Evolutionary conservation across 2,888 invertebrate genomes (phyloP), one percentile per base, ranked within the genome.

Genomic region (Lissonota sp.): DNA sequence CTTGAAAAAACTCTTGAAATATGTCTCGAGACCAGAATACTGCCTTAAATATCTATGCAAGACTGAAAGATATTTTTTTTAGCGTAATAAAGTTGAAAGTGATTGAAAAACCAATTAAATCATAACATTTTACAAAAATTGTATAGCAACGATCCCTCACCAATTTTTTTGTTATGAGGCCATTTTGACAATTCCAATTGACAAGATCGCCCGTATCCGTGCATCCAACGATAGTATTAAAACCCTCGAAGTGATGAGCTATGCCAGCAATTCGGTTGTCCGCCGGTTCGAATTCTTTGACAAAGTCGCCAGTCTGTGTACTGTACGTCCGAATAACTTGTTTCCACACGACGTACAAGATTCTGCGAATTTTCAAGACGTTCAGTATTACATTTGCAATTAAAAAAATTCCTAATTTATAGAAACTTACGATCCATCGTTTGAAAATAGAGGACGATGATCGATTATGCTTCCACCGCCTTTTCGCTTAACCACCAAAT

Each of bases 381-480:
- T 57, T 66, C 64, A 63, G 57, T 79, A 66, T 66, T 55, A 63
- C 51, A 67, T 67, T 58, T 72, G 64, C 46, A 10, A 67, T 44
- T n/a, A 42, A 37, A 53, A 14, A 72, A 44, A 53, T 49, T 51
- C 46, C 37, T 10, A 12, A 70, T 42, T 58, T 51, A 62, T 69
- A 78, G 26, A 71, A 79, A 93, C 95, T 93, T 93, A 96, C 96
- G 94, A 94, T 90, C 94, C 94, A 90, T 95, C 94, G 5, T 91
- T 88, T 4, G 95, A 95, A 93, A 95, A 96, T 69, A 95, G 86
- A 2, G 96, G 95, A n/a, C 94, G 92, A 86, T 94, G 93, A 82
- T 93, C 92, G 14, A 95, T 93, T 83, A 96, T 94, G 87, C 94
- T 94, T 62, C 95, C 95, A 79, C 96, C 96, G 40, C 95, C 95